A percentile compares a stretch with the other conserved stretches of the same genome.
These are phyloP conservation scores for Bovichtus diacanthus DNA, from an alignment of 2,797 vertebrate species.

Conservation along the genomic window DNA sequence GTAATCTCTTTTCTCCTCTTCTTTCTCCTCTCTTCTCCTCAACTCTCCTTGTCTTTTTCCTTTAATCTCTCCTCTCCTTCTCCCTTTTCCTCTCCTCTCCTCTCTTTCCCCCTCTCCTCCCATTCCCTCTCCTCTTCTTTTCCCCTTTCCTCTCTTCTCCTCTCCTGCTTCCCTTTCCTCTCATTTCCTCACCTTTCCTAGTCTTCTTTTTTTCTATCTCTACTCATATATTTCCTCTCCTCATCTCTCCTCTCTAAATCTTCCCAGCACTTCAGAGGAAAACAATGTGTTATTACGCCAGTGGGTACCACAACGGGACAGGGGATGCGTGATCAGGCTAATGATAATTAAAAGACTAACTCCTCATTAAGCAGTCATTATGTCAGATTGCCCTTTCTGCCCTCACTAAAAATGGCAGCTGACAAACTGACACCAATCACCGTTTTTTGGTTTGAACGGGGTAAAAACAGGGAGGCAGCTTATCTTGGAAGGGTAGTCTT, in stretches of 20 bases:
- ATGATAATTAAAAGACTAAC: constrained; percentile 69
- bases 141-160: too few relatives aligned
- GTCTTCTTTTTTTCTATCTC: too few relatives aligned
- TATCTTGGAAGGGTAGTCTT: background rate
- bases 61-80: too few relatives aligned
- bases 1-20: too few relatives aligned
- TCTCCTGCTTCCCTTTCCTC: too few relatives aligned
- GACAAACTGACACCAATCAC: constrained; percentile 54
- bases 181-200: too few relatives aligned
- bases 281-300: constrained; percentile 43
- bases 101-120: too few relatives aligned
- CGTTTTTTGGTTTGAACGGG: constrained; percentile 52
- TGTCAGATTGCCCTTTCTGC: constrained; percentile 53
- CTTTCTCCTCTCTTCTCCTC: too few relatives aligned
- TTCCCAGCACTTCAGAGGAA: constrained; percentile 7
- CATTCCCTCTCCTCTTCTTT: too few relatives aligned
- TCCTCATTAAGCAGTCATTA: constrained; percentile 74
- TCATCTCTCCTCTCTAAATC: background rate
- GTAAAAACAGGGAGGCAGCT: background rate
- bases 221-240: too few relatives aligned
- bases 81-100: too few relatives aligned
- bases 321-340: constrained; percentile 54
- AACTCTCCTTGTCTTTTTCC: too few relatives aligned
- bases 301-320: constrained; percentile 60
- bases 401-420: constrained; percentile 53